Evolutionary conservation across 2,113 vertebrate species (phyloP), one percentile per base, ranked within the genome.

Genomic region (Etia nguti): DNA sequence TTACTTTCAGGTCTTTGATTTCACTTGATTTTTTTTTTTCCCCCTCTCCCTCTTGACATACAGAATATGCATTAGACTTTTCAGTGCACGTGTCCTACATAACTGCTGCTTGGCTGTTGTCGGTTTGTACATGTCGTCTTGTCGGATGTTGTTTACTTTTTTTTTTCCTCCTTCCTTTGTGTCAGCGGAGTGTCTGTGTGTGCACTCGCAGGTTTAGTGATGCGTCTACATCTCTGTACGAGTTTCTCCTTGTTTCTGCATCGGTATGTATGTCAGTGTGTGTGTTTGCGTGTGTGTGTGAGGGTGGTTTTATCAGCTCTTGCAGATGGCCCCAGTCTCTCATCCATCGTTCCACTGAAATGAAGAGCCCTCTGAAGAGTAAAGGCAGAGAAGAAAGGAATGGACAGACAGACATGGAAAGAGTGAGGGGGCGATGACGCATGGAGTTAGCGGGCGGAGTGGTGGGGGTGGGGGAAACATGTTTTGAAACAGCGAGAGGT

Each of bases 241-340:
- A 36, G 34, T 88, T 86, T 65, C 11, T 87, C 79, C 85, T 90
- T 86, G 86, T 90, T 93, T 79, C 79, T 82, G 62, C 60, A 70
- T 89, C 65, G 88, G 81, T 82, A 55, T 87, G 68, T 80, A 22
- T 85, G 54, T 84, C 46, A 11, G 79, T 10, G 41, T 8, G 75
- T 57, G 62, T 46, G 59, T 57, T 26, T 43, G 34, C 34, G 57
- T 29, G 80, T n/a, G 84, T 9, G 24, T 36, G 77, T 6, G 91
- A 68, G 86, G 43, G 82, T 82, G 85, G 77, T 86, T 92, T 94
- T 95, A 95, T 95, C 95, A 93, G 92, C 92, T 87, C 68, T 83
- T 77, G 90, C 95, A 95, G 94, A 94, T 92, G 93, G 92, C 91
- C 91, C n/a, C 81, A 59, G 93, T 90, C 84, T 93, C 92, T 93